A percentile compares a stretch with the other conserved stretches of the same genome.
phyloP scores from a whole-genome alignment of 2,888 invertebrate species.

The Leptogaster cylindrica region DNA sequence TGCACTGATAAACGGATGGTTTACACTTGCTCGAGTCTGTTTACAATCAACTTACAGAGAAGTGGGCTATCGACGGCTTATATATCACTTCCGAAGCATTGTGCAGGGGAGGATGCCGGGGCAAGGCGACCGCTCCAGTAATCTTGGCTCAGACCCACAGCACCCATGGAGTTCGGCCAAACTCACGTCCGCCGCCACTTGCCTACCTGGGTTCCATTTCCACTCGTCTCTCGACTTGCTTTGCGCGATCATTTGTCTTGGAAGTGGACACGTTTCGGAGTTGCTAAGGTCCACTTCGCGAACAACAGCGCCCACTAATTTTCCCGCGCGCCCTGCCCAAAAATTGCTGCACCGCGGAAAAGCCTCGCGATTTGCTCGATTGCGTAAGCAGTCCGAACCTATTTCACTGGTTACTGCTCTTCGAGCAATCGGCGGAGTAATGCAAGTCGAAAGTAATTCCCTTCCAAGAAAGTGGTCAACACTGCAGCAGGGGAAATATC shows the following conservation, averaged over 20 bases:
- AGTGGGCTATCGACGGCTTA: conserved; percentile 60
- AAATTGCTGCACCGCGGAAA: background rate
- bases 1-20: conserved; percentile 29
- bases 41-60: conserved; percentile 62
- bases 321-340: conserved; percentile 7
- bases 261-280: conserved; percentile 11
- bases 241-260: background rate
- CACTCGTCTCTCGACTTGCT: background rate
- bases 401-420: too few relatives aligned
- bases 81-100: conserved; percentile 55
- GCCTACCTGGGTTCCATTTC: background rate
- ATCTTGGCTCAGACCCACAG: background rate
- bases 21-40: conserved; percentile 61
- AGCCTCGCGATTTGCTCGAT: too few relatives aligned
- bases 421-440: too few relatives aligned
- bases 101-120: conserved; percentile 37
- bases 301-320: conserved; percentile 11
- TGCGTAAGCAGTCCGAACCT: too few relatives aligned
- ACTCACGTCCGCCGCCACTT: too few relatives aligned
- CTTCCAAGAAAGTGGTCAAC: too few relatives aligned
- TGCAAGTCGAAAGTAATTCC: too few relatives aligned
- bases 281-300: conserved; percentile 44
- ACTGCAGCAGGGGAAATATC: too few relatives aligned
- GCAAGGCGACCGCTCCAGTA: background rate
- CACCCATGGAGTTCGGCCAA: background rate